phyloP scores from a whole-genome alignment of 2,888 invertebrate genomes.

The Euzetes globulus region DNA sequence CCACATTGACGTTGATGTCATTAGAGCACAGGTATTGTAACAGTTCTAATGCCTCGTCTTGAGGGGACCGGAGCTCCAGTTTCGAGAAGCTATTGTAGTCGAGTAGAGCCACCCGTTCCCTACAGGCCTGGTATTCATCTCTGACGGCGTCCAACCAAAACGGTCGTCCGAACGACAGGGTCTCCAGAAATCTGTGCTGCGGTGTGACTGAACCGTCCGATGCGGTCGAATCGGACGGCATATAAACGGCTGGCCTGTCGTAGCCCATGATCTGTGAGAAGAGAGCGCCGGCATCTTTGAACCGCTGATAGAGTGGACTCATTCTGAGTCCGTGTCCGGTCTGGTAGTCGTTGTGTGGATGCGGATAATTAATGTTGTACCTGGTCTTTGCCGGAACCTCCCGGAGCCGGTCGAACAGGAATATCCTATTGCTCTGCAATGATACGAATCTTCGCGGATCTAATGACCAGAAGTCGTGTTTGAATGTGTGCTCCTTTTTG shows the following conservation, averaged over 20 bases:
- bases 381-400: conserved; percentile 70
- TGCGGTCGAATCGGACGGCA: conserved; percentile 5
- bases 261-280: conserved; percentile 98
- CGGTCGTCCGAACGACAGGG: conserved; percentile 81
- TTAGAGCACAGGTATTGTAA: conserved; percentile 92
- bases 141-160: conserved; percentile 84
- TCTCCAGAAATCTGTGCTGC: conserved; percentile 45
- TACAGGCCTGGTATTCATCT: conserved; percentile 82
- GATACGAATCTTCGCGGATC: conserved; percentile 84
- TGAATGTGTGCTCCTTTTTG: background rate
- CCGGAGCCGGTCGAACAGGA: conserved; percentile 77
- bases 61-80: conserved; percentile 84
- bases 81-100: conserved; percentile 98
- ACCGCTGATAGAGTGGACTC: conserved; percentile 87
- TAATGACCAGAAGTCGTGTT: conserved; percentile 69
- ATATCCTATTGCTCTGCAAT: conserved; percentile 87
- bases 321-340: conserved; percentile 81
- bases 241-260: conserved; percentile 64
- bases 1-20: conserved; percentile 86
- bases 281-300: conserved; percentile 82
- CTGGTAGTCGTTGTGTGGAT: conserved; percentile 61
- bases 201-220: background rate
- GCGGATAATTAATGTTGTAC: conserved; percentile 28
- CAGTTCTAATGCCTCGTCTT: conserved; percentile 74
- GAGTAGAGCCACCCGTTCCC: conserved; percentile 82